Evolutionary conservation across 2,113 vertebrate genomes (phyloP), one percentile per base, ranked within the genome.

Genomic region (Aphelocoma coerulescens): DNA sequence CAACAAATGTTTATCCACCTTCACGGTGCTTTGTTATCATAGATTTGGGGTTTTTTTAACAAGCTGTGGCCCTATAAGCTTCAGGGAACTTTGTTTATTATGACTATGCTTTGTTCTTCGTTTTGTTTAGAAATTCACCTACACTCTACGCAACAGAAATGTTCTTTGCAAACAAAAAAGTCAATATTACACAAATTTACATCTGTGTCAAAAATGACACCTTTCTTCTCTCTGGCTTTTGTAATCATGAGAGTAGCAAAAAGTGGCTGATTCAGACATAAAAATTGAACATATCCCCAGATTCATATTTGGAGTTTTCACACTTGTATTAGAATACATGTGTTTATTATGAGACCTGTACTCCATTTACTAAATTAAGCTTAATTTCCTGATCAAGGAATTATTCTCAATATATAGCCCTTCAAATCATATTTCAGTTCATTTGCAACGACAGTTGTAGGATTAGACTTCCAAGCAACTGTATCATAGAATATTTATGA

Each of bases 401-500:
- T 79, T 68, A 59, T 35, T 49, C 58, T 85, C 66, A 76, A 32
- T 55, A 5, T 61, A 43, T 22, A 89, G 58, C 32, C 2, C 32
- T 88, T 93, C 67, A 85, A 85, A 88, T 76, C 18, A 28, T 28
- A 67, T 72, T 88, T 85, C 74, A 69, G 20, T 58, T 83, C 49
- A 79, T 79, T 87, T 88, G n/a, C 63, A 79, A 6, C 55, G 77
- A 73, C 59, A 82, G 6, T 63, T 61, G 78, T 73, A 88, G 87
- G 89, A 96, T 88, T 85, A 85, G 55, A 66, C 33, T 88, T 91
- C 67, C 55, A 91, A 86, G 58, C 13, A 88, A 66, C 28, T 85
- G 22, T 82, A 66, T 15, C 27, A 22, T 26, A 33, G 63, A 77
- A 28, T 71, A 63, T 71, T 65, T 96, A 72, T 82, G 78, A 95